Evolutionary conservation across 2,888 invertebrate genomes (phyloP).

Genomic region (Augiades crinisus): DNA sequence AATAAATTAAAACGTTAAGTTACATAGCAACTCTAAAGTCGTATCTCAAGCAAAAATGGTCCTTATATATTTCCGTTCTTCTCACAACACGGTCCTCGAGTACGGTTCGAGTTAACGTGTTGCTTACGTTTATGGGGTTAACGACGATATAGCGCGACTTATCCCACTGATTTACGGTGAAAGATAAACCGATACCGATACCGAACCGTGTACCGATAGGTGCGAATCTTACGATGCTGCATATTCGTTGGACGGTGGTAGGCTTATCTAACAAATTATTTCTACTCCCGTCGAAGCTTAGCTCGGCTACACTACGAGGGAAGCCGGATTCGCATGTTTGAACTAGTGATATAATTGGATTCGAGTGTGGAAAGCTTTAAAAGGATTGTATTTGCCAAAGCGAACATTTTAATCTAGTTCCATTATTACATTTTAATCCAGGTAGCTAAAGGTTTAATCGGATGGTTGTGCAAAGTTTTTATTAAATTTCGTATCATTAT

Average conservation of each 20-base stretch:
- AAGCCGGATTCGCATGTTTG: slow-evolving; percentile 14
- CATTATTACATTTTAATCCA: slow-evolving; percentile 18
- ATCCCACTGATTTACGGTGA: slow-evolving; percentile 61
- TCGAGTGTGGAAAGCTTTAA: slow-evolving; percentile 18
- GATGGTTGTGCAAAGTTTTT: slow-evolving; percentile 2
- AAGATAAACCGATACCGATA: too few species aligned
- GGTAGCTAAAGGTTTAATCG: slow-evolving; percentile 10
- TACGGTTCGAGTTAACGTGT: slow-evolving; percentile 52
- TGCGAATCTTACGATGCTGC: slow-evolving; percentile 36
- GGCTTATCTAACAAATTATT: slow-evolving; percentile 37
- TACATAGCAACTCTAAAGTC: slow-evolving; percentile 38
- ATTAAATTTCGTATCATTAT: slow-evolving; percentile 7
- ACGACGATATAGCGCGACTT: slow-evolving; percentile 61
- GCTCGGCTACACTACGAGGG: slow-evolving; percentile 1
- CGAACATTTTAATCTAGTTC: slow-evolving; percentile 19
- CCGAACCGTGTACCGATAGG: slow-evolving; percentile 52
- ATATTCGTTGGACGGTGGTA: slow-evolving; percentile 34
- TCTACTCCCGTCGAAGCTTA: slow-evolving; percentile 24
- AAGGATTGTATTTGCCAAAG: slow-evolving; percentile 23
- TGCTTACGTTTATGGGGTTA: slow-evolving; percentile 54
- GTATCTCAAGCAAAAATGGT: slow-evolving; percentile 30
- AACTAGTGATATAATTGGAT: slow-evolving; percentile 18
- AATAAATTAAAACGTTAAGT: slow-evolving; percentile 63
- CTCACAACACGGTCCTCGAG: slow-evolving; percentile 33
- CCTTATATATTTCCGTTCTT: slow-evolving; percentile 42